Evolutionary conservation across 2,113 vertebrate species (phyloP).

Genomic region (Muntiacus reevesi): DNA sequence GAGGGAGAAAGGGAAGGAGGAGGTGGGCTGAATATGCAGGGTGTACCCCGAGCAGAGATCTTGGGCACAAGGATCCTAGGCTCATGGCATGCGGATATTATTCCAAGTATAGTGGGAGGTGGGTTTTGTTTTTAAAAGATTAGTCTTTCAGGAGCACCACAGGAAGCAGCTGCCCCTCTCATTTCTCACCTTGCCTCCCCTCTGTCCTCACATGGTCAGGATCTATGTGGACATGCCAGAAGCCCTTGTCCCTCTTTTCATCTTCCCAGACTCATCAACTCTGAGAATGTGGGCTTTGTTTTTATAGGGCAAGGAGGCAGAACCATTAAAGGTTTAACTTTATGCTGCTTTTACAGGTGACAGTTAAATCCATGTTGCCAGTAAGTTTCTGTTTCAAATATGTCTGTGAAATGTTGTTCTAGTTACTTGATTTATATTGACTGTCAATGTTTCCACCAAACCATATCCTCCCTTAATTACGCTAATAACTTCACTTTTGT

Average conservation of each 20-base stretch:
- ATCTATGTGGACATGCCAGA: neutral
- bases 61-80: neutral
- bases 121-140: neutral
- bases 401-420: neutral
- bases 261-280: neutral
- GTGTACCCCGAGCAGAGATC: neutral
- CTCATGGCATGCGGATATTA: neutral
- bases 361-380: neutral
- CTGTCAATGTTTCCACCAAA: neutral
- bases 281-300: neutral
- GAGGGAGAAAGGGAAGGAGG: neutral
- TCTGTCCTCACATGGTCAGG: too few relatives aligned
- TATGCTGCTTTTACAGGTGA: neutral
- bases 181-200: neutral
- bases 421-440: neutral
- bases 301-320: neutral
- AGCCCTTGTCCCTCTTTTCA: neutral
- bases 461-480: neutral
- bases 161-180: neutral
- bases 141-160: neutral
- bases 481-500: neutral
- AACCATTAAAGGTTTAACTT: slow-evolving; percentile 3
- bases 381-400: neutral
- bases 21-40: neutral
- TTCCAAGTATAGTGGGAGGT: neutral